phyloP scores from a whole-genome alignment of 2,797 vertebrate species.

The Scolopax rusticola region DNA sequence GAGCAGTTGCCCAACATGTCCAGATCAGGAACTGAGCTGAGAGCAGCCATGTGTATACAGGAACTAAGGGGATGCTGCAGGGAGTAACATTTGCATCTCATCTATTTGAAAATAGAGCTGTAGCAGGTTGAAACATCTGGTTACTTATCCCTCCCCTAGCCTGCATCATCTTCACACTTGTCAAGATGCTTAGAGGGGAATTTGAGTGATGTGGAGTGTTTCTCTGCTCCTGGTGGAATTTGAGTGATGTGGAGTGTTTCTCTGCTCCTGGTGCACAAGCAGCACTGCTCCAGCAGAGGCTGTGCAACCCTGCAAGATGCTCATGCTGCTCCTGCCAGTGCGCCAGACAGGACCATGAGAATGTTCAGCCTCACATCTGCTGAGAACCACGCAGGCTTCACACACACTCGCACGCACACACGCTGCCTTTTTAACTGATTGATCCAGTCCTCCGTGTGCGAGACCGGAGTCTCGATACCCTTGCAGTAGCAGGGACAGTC shows the following conservation, averaged over 20 bases:
- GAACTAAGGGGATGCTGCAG: not conserved
- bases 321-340: fast-evolving
- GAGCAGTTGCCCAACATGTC: not conserved
- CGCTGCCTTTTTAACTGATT: fast-evolving
- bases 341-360: not conserved
- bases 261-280: not conserved
- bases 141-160: not conserved
- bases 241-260: not conserved
- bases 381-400: not conserved
- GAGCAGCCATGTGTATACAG: fast-evolving
- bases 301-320: not conserved
- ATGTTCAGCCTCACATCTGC: not conserved
- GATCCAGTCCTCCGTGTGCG: fast-evolving
- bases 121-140: not conserved
- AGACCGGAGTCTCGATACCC: fast-evolving
- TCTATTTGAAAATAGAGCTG: not conserved
- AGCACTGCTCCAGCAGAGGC: fast-evolving
- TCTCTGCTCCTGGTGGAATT: not conserved
- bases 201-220: not conserved
- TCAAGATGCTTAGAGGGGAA: not conserved
- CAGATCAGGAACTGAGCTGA: not conserved
- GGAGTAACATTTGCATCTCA: not conserved
- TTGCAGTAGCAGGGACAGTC: not conserved
- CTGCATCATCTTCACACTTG: fast-evolving
- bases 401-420: fast-evolving